These are phyloP conservation scores for Macrochelys suwanniensis DNA, from an alignment of 2,797 vertebrate genomes.

Conservation along the genomic window DNA sequence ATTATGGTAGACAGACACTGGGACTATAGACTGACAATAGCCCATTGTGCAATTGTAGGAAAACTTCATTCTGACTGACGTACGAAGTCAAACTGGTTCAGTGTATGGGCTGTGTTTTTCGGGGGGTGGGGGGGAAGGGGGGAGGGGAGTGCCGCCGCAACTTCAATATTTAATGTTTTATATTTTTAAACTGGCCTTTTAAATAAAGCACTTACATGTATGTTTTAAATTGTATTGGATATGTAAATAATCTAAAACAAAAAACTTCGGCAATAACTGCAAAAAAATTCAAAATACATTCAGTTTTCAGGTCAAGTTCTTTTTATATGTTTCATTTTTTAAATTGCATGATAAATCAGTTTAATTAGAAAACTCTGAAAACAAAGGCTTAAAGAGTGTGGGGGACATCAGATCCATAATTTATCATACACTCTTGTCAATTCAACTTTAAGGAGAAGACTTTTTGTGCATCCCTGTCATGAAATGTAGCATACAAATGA, in stretches of 20 bases:
- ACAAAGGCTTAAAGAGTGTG: not conserved
- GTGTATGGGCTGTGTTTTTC: not conserved
- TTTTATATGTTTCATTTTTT: not conserved
- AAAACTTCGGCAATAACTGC: not conserved
- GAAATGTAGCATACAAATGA: not conserved
- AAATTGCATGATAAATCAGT: not conserved
- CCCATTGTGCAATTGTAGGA: not conserved
- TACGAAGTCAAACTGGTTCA: not conserved
- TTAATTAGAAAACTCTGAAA: not conserved
- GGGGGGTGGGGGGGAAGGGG: too few relatives aligned
- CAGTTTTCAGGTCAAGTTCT: not conserved
- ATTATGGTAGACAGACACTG: not conserved
- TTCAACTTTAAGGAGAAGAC: not conserved
- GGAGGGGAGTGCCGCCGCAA: not conserved
- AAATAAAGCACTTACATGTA: not conserved
- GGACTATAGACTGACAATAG: not conserved
- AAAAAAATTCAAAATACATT: not conserved
- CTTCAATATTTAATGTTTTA: not conserved
- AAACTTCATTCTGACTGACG: not conserved
- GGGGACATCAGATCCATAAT: constrained; percentile 6
- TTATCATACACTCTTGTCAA: not conserved
- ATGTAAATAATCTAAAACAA: not conserved
- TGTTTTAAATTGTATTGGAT: not conserved
- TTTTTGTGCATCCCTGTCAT: not conserved
- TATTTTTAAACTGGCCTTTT: not conserved